phyloP scores from a whole-genome alignment of 30 jellyfish, hydroid and myxozoan genomes.

The Cassiopea xamachana region DNA sequence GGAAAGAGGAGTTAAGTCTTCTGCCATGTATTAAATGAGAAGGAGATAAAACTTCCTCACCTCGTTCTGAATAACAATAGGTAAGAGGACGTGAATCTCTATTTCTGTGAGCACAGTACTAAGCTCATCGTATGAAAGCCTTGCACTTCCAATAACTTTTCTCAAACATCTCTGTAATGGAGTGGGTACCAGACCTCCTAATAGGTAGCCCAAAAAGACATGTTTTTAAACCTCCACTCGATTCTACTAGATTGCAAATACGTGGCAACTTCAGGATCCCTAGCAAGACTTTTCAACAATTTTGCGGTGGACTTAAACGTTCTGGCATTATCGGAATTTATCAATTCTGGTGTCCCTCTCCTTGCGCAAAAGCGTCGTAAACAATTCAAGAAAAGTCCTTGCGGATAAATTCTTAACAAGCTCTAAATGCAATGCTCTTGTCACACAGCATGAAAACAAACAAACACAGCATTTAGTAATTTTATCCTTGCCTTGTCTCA shows the following conservation, averaged over 20 bases:
- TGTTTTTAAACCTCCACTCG: conserved; percentile 24
- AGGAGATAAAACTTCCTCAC: too few relatives aligned
- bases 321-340: conserved; percentile 43
- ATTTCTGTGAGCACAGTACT: conserved; percentile 34
- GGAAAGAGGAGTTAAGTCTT: too few relatives aligned
- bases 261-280: not conserved
- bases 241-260: not conserved
- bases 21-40: too few relatives aligned
- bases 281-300: not conserved
- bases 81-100: too few relatives aligned
- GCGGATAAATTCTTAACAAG: conserved; percentile 5
- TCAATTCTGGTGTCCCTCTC: conserved; percentile 37
- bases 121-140: conserved; percentile 23
- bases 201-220: conserved; percentile 42
- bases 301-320: conserved; percentile 44
- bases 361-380: conserved; percentile 38
- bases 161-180: conserved; percentile 1
- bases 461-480: too few relatives aligned
- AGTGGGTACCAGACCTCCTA: conserved; percentile 8
- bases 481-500: too few relatives aligned
- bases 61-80: too few relatives aligned
- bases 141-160: conserved; percentile 41
- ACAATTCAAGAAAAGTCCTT: conserved; percentile 18
- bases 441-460: conserved; percentile 20
- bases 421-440: conserved; percentile 26